Percentiles rank a stretch among this genome's conserved stretches.
Conservation (phyloP, 2,113 vertebrate genomes). For the Harpagus bidentatus region DNA sequence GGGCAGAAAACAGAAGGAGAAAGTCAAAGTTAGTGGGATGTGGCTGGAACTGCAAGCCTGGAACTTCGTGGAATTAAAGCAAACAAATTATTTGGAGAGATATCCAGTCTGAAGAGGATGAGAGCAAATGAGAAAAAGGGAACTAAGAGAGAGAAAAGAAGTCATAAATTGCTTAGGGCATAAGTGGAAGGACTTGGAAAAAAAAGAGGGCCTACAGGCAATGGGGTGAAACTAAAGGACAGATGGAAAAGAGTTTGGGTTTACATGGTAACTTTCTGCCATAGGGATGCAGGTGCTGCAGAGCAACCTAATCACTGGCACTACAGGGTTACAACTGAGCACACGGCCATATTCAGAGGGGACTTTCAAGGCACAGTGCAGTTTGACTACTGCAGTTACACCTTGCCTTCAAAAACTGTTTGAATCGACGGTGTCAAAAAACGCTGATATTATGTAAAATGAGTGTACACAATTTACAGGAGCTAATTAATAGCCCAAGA, state of each 20-base stretch:
- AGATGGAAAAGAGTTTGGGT: background rate
- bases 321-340: background rate
- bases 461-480: background rate
- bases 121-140: background rate
- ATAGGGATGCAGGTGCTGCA: background rate
- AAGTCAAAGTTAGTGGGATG: background rate
- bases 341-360: rapidly evolving
- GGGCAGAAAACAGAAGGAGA: background rate
- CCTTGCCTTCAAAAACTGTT: background rate
- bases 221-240: background rate
- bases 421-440: background rate
- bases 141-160: background rate
- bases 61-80: background rate
- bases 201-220: background rate
- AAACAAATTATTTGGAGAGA: background rate
- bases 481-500: background rate
- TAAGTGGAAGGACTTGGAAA: background rate
- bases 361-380: background rate
- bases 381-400: background rate
- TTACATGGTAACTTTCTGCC: background rate
- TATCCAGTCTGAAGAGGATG: background rate
- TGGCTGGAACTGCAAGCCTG: background rate
- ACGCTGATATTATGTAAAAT: background rate
- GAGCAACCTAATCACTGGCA: background rate
- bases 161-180: background rate